phyloP scores from a whole-genome alignment of 2,797 vertebrate genomes.

The Malacoctenus gilli region DNA sequence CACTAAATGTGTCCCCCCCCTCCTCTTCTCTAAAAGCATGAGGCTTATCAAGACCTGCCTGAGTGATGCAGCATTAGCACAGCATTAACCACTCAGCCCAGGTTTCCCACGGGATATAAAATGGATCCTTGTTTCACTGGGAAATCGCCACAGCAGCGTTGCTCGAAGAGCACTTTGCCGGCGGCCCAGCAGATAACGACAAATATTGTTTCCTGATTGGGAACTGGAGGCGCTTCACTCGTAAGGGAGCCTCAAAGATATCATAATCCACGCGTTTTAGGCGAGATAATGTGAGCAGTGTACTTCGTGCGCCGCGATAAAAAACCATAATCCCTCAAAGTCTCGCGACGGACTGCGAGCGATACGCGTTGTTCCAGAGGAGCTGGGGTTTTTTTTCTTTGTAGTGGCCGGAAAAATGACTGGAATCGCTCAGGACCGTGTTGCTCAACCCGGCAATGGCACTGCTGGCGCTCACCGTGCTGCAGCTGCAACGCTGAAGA shows the following conservation, averaged over 20 bases:
- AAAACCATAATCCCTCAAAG: too few relatives aligned
- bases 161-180: conserved; percentile 67
- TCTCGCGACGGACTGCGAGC: too few relatives aligned
- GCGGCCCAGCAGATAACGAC: conserved; percentile 61
- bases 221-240: conserved; percentile 29
- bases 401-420: conserved; percentile 41
- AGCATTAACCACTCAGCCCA: conserved; percentile 77
- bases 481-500: conserved; percentile 79
- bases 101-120: conserved; percentile 78
- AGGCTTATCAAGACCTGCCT: conserved; percentile 73
- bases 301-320: too few relatives aligned
- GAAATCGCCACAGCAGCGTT: conserved; percentile 61
- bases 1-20: conserved; percentile 68
- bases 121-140: conserved; percentile 73
- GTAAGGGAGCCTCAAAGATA: conserved; percentile 20
- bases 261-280: too few relatives aligned
- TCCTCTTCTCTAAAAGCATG: conserved; percentile 66
- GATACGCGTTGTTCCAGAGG: too few relatives aligned
- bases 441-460: conserved; percentile 68
- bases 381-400: conserved; percentile 38
- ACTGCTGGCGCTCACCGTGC: conserved; percentile 63
- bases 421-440: conserved; percentile 42
- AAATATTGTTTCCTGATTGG: conserved; percentile 55
- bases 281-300: too few relatives aligned
- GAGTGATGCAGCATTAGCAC: conserved; percentile 77